Evolutionary conservation across 2,888 invertebrate genomes (phyloP).

Genomic region (Coenonympha glycerion): DNA sequence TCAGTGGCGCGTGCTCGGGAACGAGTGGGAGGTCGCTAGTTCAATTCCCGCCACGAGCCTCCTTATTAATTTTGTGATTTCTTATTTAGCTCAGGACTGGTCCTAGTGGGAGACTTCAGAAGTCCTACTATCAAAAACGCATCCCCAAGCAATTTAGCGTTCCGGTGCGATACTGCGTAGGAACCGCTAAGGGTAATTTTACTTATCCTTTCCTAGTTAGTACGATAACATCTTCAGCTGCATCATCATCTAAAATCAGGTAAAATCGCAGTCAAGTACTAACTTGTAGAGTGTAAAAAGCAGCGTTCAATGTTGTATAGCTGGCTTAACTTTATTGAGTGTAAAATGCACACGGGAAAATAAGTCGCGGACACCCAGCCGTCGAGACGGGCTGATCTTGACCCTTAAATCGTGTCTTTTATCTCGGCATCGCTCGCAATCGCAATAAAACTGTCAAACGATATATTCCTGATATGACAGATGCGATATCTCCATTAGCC

Average conservation of each 20-base stretch:
- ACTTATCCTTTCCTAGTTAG: too few relatives aligned
- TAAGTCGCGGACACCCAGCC: slow-evolving; percentile 27
- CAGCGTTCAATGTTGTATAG: neutral
- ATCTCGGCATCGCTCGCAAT: slow-evolving; percentile 56
- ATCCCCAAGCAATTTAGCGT: too few relatives aligned
- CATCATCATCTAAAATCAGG: neutral
- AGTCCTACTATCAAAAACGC: too few relatives aligned
- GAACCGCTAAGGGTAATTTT: too few relatives aligned
- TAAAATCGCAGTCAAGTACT: neutral
- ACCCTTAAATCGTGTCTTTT: slow-evolving; percentile 42
- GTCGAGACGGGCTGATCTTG: slow-evolving; percentile 30
- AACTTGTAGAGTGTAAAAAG: neutral
- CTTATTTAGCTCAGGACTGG: too few relatives aligned
- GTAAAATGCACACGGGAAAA: slow-evolving; percentile 6
- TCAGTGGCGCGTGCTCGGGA: too few relatives aligned
- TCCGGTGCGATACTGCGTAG: too few relatives aligned
- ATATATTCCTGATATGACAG: slow-evolving; percentile 62
- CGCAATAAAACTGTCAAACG: slow-evolving; percentile 69
- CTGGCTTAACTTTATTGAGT: neutral
- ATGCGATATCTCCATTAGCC: slow-evolving; percentile 68
- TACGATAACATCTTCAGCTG: too few relatives aligned
- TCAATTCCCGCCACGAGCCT: too few relatives aligned
- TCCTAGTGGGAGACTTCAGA: too few relatives aligned
- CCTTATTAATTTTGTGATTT: too few relatives aligned
- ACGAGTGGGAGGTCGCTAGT: too few relatives aligned